Evolutionary conservation across 2,888 invertebrate species (phyloP).

Genomic region (Mesopsocus fuscifrons): DNA sequence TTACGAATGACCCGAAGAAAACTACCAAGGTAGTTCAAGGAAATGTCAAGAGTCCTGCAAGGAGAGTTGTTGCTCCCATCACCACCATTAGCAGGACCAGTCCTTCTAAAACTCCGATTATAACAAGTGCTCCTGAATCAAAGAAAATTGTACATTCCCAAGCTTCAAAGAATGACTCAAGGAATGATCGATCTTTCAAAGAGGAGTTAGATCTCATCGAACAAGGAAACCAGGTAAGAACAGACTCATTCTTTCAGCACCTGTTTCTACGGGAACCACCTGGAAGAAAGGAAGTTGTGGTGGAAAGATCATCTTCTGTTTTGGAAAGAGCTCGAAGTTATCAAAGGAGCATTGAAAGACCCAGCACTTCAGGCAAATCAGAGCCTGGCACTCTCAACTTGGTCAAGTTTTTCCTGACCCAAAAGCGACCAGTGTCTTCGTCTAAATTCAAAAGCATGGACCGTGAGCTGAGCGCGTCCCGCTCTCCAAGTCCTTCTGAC

Average conservation of each 20-base stretch:
- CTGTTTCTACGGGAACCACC: conserved; percentile 37
- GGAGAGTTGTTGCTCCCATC: not conserved
- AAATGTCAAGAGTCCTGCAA: conserved; percentile 14
- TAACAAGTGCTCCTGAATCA: conserved; percentile 12
- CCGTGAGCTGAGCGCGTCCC: conserved; percentile 26
- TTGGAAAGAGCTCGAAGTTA: conserved; percentile 46
- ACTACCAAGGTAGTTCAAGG: conserved; percentile 10
- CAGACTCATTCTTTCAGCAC: conserved; percentile 50
- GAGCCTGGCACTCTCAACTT: conserved; percentile 34
- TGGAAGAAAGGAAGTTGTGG: conserved; percentile 16
- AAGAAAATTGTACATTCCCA: conserved; percentile 10
- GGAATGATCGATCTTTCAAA: conserved; percentile 17
- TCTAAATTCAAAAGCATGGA: conserved; percentile 53
- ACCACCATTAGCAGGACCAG: conserved; percentile 11
- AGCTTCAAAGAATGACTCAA: conserved; percentile 21
- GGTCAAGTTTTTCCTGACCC: conserved; percentile 41
- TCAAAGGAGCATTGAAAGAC: conserved; percentile 11
- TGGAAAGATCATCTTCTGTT: conserved; percentile 34
- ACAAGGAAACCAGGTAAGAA: conserved; percentile 20
- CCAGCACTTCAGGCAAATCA: conserved; percentile 22
- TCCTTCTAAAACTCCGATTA: conserved; percentile 15
- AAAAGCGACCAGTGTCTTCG: conserved; percentile 49
- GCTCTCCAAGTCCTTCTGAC: conserved; percentile 34
- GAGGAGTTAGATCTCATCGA: conserved; percentile 5
- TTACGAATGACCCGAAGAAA: conserved; percentile 6